These are phyloP conservation scores for Euglossa dilemma DNA, from an alignment of 1,140 invertebrate genomes.

Conservation along the genomic window DNA sequence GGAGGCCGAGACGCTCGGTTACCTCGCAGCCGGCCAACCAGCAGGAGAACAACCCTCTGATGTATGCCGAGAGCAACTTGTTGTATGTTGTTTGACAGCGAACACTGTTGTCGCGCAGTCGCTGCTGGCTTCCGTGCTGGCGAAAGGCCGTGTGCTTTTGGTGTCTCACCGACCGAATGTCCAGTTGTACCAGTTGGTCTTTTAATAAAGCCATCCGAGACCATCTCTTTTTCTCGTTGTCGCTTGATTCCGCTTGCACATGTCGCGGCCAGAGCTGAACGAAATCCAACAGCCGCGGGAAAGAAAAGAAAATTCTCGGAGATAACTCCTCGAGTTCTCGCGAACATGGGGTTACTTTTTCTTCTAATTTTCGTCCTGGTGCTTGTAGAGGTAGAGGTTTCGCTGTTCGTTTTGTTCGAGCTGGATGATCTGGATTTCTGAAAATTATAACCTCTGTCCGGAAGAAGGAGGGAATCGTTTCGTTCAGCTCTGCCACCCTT, in stretches of 20 bases:
- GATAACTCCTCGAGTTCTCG: too few species aligned
- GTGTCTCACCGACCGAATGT: slow-evolving; percentile 14
- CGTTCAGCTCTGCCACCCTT: slow-evolving; percentile 21
- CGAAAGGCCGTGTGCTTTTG: slow-evolving; percentile 17
- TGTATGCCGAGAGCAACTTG: slow-evolving; percentile 73
- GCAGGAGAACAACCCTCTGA: slow-evolving; percentile 82
- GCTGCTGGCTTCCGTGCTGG: slow-evolving; percentile 33
- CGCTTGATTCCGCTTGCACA: slow-evolving; percentile 50
- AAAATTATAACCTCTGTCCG: too few species aligned
- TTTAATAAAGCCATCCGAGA: slow-evolving; percentile 42
- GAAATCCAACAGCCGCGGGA: background rate
- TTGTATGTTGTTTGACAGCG: slow-evolving; percentile 45
- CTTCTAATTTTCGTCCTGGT: too few species aligned
- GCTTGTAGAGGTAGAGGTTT: too few species aligned
- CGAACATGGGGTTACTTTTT: too few species aligned
- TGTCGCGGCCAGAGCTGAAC: slow-evolving; percentile 5
- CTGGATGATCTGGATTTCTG: too few species aligned
- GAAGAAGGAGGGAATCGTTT: background rate
- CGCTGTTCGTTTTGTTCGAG: too few species aligned
- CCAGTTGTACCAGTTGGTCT: slow-evolving; percentile 19
- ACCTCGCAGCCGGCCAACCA: slow-evolving; percentile 76
- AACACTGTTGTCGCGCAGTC: slow-evolving; percentile 27
- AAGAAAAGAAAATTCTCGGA: too few species aligned
- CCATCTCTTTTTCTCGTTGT: slow-evolving; percentile 31
- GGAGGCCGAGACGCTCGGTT: slow-evolving; percentile 79